Evolutionary conservation across 1,140 invertebrate genomes (phyloP), one percentile per base, ranked within the genome.

Genomic region (Brachionus koreanus): DNA sequence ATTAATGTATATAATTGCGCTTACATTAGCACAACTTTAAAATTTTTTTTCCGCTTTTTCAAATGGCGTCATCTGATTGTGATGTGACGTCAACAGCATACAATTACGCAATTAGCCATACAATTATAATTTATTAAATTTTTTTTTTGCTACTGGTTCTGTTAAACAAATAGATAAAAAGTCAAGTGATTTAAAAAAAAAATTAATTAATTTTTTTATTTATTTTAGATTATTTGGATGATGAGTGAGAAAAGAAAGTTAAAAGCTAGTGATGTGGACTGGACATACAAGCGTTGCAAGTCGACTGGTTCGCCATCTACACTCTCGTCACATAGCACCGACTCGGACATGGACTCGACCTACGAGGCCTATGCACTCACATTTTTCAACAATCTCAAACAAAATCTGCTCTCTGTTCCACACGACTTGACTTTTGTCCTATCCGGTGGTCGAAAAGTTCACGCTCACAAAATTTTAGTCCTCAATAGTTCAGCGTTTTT

Each of bases 381-480:
- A 39, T 69, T 69, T 23, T 69, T 69, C 19, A 69, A 39, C 35
- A 69, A 69, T 42, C 35, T 69, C 10, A 69, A 69, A 69, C 29
- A 69, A 39, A 37, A 37, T 12, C 35, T 69, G 0, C 65, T 39
- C 1, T 6, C 13, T 9, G n/a, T 69, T 19, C 65, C 65, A 0
- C 37, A 69, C 35, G 65, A 69, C 37, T 37, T 69, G 16, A 39
- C 35, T 39, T 69, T 69, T 39, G 37, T 39, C 4, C 16, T 69
- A 6, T 35, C 33, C 3, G n/a, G n/a, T 19, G 65, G 29, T 3
- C 29, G 37, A 10, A 35, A 69, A 16, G 16, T 69, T 16, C 33
- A 69, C 37, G 65, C 65, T 69, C 65, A 69, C 37, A 69, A 69
- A 69, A 69, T 69, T 39, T 10, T 69, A 69, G 65, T 69, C 35